These are phyloP conservation scores for Coenonympha arcania DNA, from an alignment of 2,888 invertebrate genomes.

Conservation along the genomic window DNA sequence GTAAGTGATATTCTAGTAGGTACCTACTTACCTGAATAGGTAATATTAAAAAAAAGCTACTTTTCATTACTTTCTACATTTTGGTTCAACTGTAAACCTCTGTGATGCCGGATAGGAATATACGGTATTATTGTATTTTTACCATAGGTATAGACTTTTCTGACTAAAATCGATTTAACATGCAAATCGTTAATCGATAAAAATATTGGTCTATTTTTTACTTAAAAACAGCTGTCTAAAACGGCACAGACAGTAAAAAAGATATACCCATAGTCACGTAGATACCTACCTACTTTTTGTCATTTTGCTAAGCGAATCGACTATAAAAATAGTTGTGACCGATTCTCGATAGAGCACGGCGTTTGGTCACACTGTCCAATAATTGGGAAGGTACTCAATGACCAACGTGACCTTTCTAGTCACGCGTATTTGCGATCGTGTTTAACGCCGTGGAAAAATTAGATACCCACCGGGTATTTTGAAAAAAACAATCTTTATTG, in stretches of 20 bases:
- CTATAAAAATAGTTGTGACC: slow-evolving; percentile 7
- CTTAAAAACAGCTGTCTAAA: background rate
- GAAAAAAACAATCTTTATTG: background rate
- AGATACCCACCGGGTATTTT: background rate
- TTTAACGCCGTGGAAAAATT: slow-evolving; percentile 12
- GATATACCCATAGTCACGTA: slow-evolving; percentile 3
- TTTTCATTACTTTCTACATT: background rate
- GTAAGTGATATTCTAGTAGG: background rate
- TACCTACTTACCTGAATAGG: background rate
- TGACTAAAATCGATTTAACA: no score
- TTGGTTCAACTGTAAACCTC: no score
- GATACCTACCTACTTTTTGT: background rate
- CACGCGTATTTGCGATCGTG: slow-evolving; percentile 33
- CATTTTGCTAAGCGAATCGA: slow-evolving; percentile 7
- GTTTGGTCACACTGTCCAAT: slow-evolving; percentile 25
- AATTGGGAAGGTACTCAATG: slow-evolving; percentile 21
- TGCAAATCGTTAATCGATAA: background rate
- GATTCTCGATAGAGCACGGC: slow-evolving; percentile 34
- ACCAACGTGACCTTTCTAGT: slow-evolving; percentile 47
- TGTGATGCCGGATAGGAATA: no score
- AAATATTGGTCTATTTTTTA: background rate
- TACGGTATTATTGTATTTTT: no score
- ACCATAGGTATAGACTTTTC: no score
- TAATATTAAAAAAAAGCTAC: no score
- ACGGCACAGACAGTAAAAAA: slow-evolving; percentile 1